Evolutionary conservation across 2,113 vertebrate genomes (phyloP).

Genomic region (Marmota monax): DNA sequence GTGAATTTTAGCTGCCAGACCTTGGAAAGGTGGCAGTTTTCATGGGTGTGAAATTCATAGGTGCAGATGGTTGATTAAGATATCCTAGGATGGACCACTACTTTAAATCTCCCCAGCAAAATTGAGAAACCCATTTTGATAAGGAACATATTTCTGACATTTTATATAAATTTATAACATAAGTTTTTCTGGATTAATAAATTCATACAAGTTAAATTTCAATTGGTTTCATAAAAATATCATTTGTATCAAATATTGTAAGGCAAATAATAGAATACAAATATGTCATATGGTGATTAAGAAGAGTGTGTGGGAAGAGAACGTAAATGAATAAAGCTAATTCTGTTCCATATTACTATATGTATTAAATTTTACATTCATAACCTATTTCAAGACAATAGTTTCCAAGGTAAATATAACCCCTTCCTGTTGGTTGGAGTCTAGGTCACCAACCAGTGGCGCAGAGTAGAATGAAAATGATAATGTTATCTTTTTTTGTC

Average conservation of each 20-base stretch:
- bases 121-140: conserved; percentile 61
- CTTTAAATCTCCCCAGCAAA: conserved; percentile 62
- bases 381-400: neutral
- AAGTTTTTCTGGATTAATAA: conserved; percentile 51
- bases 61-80: conserved; percentile 77
- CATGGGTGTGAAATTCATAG: conserved; percentile 75
- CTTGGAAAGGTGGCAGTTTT: conserved; percentile 78
- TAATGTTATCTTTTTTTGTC: neutral
- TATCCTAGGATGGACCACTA: conserved; percentile 67
- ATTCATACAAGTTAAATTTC: conserved; percentile 75
- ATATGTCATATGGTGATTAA: neutral
- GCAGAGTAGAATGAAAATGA: neutral
- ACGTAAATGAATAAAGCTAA: neutral
- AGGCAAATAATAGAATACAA: neutral
- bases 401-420: neutral
- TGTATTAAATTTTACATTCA: neutral
- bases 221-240: conserved; percentile 10
- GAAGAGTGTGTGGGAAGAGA: neutral
- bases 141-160: conserved; percentile 59
- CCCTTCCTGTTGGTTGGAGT: neutral
- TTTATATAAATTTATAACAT: conserved; percentile 72
- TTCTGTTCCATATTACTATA: neutral
- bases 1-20: conserved; percentile 78
- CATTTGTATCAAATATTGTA: neutral
- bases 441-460: neutral